Base-by-base conservation (phyloP, 2,888 invertebrate species). In the Ditula angustiorana region DNA sequence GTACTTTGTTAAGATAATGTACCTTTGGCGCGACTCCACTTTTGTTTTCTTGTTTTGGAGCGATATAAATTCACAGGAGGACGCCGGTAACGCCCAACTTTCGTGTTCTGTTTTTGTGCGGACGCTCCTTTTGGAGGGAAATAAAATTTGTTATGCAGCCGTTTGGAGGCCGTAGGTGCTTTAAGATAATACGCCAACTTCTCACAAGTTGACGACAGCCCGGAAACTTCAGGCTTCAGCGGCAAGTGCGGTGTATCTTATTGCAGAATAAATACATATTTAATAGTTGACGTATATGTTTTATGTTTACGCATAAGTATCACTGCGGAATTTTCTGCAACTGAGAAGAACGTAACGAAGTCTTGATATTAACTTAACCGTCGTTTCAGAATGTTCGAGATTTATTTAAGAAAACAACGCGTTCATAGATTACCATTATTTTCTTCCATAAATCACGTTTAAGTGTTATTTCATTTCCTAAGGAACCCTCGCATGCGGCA, bases 1-100 rank as follows among this genome's bases (percentile, higher is more conserved):
- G 88, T 92, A 92, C 92, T 92, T 92, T 92, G 91, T 92, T 91
- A 90, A 92, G 92, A 92, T 92, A 92, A 92, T 92, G 92, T 92
- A 92, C 92, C 92, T 92, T 87, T 88, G 92, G 91, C 90, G 85
- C 87, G 85, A 82, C 86, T 91, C 88, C 87, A 92, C 92, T 92
- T 92, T 92, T 92, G 92, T 92, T 90, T 92, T 90, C 91, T 88
- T 91, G 92, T 91, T 89, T 81, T 85, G 74, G 72, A 75, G 84
- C 85, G 89, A 86, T 90, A 92, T 92, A 92, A 92, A 92, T 92
- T 90, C 87, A 83, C 83, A 73, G 82, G 79, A 85, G 85, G 85
- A 84, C 87, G 85, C 74, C 75, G 77, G 67, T 74, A 80, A 84
- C 91, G 90, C 91, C 88, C 87, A 90, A 91, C 81, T 90, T 90